These are phyloP conservation scores for Babylonia areolata DNA, from an alignment of 1,140 invertebrate species.

Conservation along the genomic window DNA sequence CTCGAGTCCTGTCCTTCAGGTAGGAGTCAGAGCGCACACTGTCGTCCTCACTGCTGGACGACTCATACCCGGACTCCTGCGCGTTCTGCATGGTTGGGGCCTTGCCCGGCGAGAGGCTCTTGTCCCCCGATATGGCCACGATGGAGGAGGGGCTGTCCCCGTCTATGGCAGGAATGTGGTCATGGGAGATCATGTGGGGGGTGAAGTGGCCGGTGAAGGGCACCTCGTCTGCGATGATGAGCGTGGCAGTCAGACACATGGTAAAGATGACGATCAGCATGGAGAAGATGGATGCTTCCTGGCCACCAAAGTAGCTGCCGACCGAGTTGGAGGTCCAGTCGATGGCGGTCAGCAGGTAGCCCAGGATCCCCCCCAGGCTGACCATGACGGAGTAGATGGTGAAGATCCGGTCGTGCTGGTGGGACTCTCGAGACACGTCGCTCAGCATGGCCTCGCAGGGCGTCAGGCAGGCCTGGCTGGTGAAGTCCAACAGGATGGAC, in stretches of 20 bases:
- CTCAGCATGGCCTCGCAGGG: constrained; percentile 78
- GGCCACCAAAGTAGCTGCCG: constrained; percentile 68
- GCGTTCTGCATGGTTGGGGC: constrained; percentile 15
- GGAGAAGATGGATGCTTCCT: constrained; percentile 72
- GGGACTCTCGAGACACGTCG: constrained; percentile 72
- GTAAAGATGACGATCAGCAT: constrained; percentile 70
- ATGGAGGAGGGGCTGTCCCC: constrained; percentile 15
- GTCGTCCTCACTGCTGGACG: constrained; percentile 36
- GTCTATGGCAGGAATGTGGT: constrained; percentile 18
- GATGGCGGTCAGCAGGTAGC: constrained; percentile 78
- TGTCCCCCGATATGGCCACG: not conserved
- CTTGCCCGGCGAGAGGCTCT: not conserved
- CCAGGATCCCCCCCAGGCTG: constrained; percentile 77
- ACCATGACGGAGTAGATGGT: constrained; percentile 77
- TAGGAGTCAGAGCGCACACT: not conserved
- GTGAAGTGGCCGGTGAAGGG: constrained; percentile 44
- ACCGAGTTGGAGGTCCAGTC: constrained; percentile 75
- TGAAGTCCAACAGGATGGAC: constrained; percentile 77
- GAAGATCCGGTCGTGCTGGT: constrained; percentile 74
- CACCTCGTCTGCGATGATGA: constrained; percentile 67
- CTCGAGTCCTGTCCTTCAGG: constrained; percentile 31
- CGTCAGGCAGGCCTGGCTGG: constrained; percentile 77
- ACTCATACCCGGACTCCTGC: constrained; percentile 46
- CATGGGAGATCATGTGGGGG: constrained; percentile 20
- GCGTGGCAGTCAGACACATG: constrained; percentile 63